Base-by-base conservation (phyloP, 2,888 invertebrate species). In the Gymnosoma rotundatum region DNA sequence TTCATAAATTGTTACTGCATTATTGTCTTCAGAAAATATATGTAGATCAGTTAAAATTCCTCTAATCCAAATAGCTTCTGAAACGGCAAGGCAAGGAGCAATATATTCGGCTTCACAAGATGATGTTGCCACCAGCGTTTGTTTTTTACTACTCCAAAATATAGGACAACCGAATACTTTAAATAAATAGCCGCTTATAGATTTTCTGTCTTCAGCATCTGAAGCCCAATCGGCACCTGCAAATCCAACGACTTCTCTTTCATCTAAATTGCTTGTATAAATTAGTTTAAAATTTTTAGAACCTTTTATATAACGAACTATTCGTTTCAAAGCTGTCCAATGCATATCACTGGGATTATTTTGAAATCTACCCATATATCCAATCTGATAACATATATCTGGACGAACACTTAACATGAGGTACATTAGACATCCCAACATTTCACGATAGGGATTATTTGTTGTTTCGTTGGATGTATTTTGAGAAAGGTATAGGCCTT, bases 391-490 rank as follows among this genome's bases (percentile, higher is more conserved):
- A 38, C 38, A 38, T n/a, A n/a, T n/a, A n/a, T 38, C 38, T 38
- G 38, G 7, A 38, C 38, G 38, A 38, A 38, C 38, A 38, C 38
- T 38, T 38, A 38, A 38, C 38, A 25, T 64, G 7, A 64, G 21
- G 20, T 64, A 64, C 64, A 64, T 64, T 45, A 64, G 45, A 48
- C 48, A 45, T 20, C 50, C 64, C 50, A 66, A 25, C 32, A 66
- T 66, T 50, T 66, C 50, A 32, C 32, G 48, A n/a, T 32, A 66
- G 2, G 32, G 21, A 25, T 48, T 66, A 25, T 48, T 48, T 9
- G 64, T 66, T 48, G 64, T 2, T 36, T 67, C 66, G n/a, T 52
- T 67, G 0, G n/a, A 21, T 20, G 20, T 36, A 18, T 67, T 67
- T 0, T 52, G n/a, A n/a, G 66, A 25, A n/a, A 66, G 50, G n/a